phyloP scores from a whole-genome alignment of 2,888 invertebrate species.

The Matsumyia berberina region DNA sequence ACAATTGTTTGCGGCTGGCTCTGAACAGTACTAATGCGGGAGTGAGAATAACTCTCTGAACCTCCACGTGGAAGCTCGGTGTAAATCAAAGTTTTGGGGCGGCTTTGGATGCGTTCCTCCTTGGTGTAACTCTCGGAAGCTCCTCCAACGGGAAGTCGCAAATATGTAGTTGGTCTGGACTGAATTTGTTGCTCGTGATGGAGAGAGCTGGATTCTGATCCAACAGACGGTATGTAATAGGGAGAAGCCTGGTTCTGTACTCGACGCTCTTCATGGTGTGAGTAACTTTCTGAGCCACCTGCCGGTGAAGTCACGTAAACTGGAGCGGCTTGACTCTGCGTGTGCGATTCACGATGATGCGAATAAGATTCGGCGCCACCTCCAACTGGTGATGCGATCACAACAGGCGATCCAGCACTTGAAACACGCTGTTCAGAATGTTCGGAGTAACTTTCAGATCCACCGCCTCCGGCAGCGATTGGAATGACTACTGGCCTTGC shows the following conservation, averaged over 20 bases:
- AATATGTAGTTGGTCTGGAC: neutral
- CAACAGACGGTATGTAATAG: conserved; percentile 48
- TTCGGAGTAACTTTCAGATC: conserved; percentile 70
- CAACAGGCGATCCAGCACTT: conserved; percentile 75
- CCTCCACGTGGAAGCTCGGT: conserved; percentile 66
- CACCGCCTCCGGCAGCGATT: conserved; percentile 77
- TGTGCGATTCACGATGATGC: conserved; percentile 72
- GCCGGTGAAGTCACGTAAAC: conserved; percentile 75
- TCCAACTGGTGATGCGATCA: conserved; percentile 39
- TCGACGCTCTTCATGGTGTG: conserved; percentile 80
- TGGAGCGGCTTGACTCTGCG: conserved; percentile 70
- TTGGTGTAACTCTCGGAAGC: conserved; percentile 53
- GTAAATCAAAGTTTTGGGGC: conserved; percentile 30
- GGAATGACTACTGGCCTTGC: conserved; percentile 77
- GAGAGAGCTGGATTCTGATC: conserved; percentile 60
- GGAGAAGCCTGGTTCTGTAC: conserved; percentile 74
- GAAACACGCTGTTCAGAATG: conserved; percentile 75
- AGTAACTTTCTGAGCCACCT: conserved; percentile 80
- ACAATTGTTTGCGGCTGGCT: conserved; percentile 75
- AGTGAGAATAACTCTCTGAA: conserved; percentile 78
- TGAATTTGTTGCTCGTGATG: conserved; percentile 51
- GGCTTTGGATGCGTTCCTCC: conserved; percentile 38
- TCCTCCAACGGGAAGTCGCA: conserved; percentile 29
- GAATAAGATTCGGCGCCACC: conserved; percentile 73
- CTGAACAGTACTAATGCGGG: conserved; percentile 77